Evolutionary conservation across 2,797 vertebrate genomes (phyloP).

Genomic region (Crenuchus spilurus): DNA sequence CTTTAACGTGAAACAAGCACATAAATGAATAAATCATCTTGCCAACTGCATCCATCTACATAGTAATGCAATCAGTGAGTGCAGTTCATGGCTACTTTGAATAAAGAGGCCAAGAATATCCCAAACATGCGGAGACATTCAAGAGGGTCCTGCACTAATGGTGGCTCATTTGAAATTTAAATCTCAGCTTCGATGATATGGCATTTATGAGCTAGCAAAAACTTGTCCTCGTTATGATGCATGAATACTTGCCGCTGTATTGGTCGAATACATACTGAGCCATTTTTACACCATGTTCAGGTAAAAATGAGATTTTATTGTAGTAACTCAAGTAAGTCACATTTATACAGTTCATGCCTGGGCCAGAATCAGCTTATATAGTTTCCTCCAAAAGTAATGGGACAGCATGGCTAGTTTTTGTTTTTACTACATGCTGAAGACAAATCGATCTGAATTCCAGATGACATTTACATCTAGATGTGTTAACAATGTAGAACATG

Average conservation of each 20-base stretch:
- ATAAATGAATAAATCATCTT: constrained; percentile 38
- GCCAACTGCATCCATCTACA: constrained; percentile 52
- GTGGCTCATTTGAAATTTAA: constrained; percentile 55
- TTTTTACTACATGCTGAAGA: too few relatives aligned
- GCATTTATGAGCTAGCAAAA: constrained; percentile 36
- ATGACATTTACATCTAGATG: too few relatives aligned
- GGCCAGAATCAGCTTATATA: too few relatives aligned
- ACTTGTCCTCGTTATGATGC: constrained; percentile 20
- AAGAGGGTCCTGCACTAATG: constrained; percentile 46
- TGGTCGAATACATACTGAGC: constrained; percentile 33
- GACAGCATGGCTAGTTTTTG: too few relatives aligned
- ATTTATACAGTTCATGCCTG: too few relatives aligned
- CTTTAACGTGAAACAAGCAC: constrained; percentile 10
- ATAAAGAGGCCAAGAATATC: constrained; percentile 46
- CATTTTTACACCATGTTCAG: too few relatives aligned
- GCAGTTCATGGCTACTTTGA: constrained; percentile 43
- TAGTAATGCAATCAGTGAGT: constrained; percentile 59
- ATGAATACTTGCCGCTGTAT: constrained; percentile 26
- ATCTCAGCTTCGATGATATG: constrained; percentile 47
- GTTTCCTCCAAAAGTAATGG: too few relatives aligned
- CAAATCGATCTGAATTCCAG: too few relatives aligned
- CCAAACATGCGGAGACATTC: constrained; percentile 37
- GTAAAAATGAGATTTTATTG: too few relatives aligned
- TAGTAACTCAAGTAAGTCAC: too few relatives aligned
- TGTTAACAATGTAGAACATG: too few relatives aligned